Evolutionary conservation across 2,888 invertebrate species (phyloP).

Genomic region (Ochropleura leucogaster): DNA sequence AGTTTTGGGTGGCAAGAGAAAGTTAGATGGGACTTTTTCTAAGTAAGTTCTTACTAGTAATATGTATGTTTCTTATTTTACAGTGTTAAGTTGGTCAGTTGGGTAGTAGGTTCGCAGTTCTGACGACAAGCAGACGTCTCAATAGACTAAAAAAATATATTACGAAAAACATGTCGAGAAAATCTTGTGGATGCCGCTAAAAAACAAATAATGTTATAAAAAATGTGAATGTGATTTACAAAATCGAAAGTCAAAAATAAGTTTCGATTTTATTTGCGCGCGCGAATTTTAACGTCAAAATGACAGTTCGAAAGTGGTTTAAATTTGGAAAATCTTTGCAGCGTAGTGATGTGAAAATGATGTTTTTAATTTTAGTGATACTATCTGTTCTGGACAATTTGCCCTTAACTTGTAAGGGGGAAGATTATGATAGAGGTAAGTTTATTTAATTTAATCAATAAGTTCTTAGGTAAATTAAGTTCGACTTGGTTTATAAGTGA

Average conservation of each 20-base stretch:
- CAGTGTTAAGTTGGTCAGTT: slow-evolving; percentile 89
- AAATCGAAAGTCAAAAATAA: slow-evolving; percentile 61
- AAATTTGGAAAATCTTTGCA: slow-evolving; percentile 76
- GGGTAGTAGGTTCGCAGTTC: slow-evolving; percentile 87
- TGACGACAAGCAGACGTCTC: slow-evolving; percentile 78
- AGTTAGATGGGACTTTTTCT: slow-evolving; percentile 75
- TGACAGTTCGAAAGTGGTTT: slow-evolving; percentile 86
- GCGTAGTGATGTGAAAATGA: slow-evolving; percentile 84
- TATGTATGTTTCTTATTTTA: slow-evolving; percentile 90
- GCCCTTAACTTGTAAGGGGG: slow-evolving; percentile 75
- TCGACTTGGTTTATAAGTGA: background rate
- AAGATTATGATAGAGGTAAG: slow-evolving; percentile 82
- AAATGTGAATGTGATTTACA: slow-evolving; percentile 76
- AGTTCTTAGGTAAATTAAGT: too few relatives aligned
- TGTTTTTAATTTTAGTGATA: slow-evolving; percentile 82
- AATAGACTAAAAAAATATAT: slow-evolving; percentile 56
- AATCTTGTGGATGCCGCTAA: slow-evolving; percentile 76
- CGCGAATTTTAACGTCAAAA: slow-evolving; percentile 81
- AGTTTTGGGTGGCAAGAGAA: slow-evolving; percentile 64
- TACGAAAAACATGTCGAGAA: slow-evolving; percentile 81
- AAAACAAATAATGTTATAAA: slow-evolving; percentile 67
- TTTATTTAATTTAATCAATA: slow-evolving; percentile 6
- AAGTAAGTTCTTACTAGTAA: slow-evolving; percentile 74
- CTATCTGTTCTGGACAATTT: slow-evolving; percentile 82
- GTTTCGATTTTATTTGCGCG: slow-evolving; percentile 70